Base-by-base conservation (phyloP, 1,140 invertebrate genomes). In the Pararge aegeria region DNA sequence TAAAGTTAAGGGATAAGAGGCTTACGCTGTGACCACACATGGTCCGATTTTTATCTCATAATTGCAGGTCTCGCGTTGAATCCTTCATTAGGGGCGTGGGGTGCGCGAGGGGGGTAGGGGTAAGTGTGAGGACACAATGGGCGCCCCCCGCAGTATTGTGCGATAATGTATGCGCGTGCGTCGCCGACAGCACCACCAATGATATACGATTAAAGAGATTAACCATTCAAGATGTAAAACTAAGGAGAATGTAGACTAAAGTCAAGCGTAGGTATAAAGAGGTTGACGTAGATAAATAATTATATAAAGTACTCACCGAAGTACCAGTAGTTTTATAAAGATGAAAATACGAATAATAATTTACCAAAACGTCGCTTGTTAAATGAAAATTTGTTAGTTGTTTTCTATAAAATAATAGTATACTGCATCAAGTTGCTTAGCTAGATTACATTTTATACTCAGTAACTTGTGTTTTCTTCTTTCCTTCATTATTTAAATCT, bases 141-240 rank as follows among this genome's bases (percentile, higher is more conserved):
- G 70, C 73, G 77, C 81, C 78, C 83, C 81, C 80, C 75, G 80
- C 74, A 71, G 81, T 73, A 82, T 78, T 79, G 80, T 80, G 81
- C 80, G 86, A 73, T 87, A 89, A 87, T 87, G 79, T 89, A 86
- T 85, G 83, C 82, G 77, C 78, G 65, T 52, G 76, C 73, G 75
- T 68, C 74, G 73, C 59, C 79, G 75, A 78, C 78, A 78, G 70
- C 83, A 46, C 4, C 2, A 12, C 42, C 42, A 12, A 15, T 46
- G 42, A 46, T 46, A 20, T 46, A 46, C 4, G 42, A 40, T 16
- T 16, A 40, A 40, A 40, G 15, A 40, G 2, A 18, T 16, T 40
- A 1, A 40, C 38, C 5, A 40, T 6, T 15, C 13, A 9, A 13
- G 13, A n/a, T 37, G 10, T 10, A 37, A 4, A 37, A 37, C 0